Percentiles rank a stretch among this genome's conserved stretches.
These are phyloP conservation scores for Drosophila paranaensis DNA, from an alignment of 2,888 invertebrate genomes.

Conservation along the genomic window DNA sequence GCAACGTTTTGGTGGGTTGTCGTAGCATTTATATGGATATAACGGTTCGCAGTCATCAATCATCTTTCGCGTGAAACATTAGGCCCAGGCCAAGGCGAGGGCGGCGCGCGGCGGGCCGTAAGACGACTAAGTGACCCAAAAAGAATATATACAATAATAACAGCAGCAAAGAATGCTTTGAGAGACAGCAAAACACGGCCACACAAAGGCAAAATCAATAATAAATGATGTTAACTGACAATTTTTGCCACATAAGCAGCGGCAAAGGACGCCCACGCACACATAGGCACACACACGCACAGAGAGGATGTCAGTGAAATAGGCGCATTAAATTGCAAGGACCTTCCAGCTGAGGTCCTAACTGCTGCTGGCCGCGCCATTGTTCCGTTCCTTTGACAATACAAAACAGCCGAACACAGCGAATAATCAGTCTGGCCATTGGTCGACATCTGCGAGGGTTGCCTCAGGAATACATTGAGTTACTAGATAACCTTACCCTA, in stretches of 20 bases:
- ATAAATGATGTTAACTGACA: slow-evolving; percentile 77
- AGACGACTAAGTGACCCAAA: slow-evolving; percentile 62
- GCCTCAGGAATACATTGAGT: neutral
- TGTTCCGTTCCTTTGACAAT: slow-evolving; percentile 28
- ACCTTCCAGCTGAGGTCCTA: slow-evolving; percentile 41
- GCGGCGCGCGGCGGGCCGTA: neutral
- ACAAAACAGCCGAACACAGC: slow-evolving; percentile 30
- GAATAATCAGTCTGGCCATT: slow-evolving; percentile 57
- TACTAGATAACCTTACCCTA: neutral
- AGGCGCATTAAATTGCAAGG: slow-evolving; percentile 60
- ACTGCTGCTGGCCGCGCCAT: slow-evolving; percentile 15
- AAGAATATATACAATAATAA: slow-evolving; percentile 27
- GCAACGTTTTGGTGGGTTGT: slow-evolving; percentile 16
- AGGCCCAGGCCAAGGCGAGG: neutral
- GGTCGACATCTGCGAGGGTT: slow-evolving; percentile 53
- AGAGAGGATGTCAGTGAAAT: slow-evolving; percentile 18
- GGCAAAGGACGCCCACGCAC: neutral
- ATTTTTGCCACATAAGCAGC: slow-evolving; percentile 69
- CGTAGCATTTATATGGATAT: slow-evolving; percentile 37
- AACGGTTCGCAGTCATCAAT: slow-evolving; percentile 62
- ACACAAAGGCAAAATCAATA: slow-evolving; percentile 69
- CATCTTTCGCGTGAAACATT: slow-evolving; percentile 58
- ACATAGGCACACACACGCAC: no score
- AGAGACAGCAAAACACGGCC: slow-evolving; percentile 12
- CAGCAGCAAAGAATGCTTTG: neutral